A percentile compares a stretch with the other conserved stretches of the same genome.
Conservation (phyloP, 2,113 vertebrate species). For the Anser brachyrhynchus region DNA sequence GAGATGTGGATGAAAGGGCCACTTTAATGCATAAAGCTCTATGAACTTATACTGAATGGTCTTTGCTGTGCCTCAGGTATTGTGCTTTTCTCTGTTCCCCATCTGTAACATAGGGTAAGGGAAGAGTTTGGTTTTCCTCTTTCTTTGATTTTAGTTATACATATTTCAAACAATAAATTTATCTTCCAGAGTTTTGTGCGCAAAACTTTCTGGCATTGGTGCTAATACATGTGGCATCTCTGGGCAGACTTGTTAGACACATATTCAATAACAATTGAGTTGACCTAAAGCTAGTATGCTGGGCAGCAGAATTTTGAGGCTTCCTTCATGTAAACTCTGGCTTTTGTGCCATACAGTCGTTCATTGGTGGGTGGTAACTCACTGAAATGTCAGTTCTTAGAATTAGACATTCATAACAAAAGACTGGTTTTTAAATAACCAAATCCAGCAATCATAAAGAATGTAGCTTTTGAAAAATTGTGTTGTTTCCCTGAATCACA, state of each 20-base stretch:
- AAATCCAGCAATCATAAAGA: slow-evolving; percentile 54
- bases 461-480: slow-evolving; percentile 47
- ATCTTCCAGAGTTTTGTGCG: not conserved
- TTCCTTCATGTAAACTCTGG: not conserved
- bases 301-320: not conserved
- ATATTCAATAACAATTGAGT: not conserved
- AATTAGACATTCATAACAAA: slow-evolving; percentile 50
- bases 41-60: not conserved
- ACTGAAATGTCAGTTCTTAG: slow-evolving; percentile 45
- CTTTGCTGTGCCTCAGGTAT: not conserved
- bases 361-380: slow-evolving; percentile 32
- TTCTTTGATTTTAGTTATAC: not conserved
- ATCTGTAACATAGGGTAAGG: not conserved
- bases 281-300: not conserved
- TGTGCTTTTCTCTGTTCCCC: not conserved
- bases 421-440: slow-evolving; percentile 45
- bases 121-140: not conserved
- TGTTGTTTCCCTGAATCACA: slow-evolving; percentile 55
- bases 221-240: not conserved
- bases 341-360: not conserved
- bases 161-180: not conserved
- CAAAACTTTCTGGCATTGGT: not conserved
- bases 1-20: not conserved
- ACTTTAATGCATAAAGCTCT: not conserved
- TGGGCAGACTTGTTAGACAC: not conserved